Evolutionary conservation across 1,140 invertebrate genomes (phyloP).

Genomic region (Cryptotermes secundus): DNA sequence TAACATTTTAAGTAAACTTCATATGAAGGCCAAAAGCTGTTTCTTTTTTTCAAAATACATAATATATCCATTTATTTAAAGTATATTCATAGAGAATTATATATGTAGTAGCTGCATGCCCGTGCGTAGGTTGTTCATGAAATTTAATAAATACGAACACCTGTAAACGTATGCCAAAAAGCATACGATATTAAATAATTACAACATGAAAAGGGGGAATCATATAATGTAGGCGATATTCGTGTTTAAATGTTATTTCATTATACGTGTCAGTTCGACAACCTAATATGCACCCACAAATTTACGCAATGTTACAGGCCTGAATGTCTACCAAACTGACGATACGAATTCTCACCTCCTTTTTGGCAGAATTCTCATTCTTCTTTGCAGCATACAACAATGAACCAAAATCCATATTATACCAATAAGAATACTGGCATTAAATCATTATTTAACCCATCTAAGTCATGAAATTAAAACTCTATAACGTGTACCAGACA

Average conservation of each 20-base stretch:
- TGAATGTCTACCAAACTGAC: too few relatives aligned
- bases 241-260: neutral
- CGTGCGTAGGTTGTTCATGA: too few relatives aligned
- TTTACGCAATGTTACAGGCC: too few relatives aligned
- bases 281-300: conserved; percentile 20
- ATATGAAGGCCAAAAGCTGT: too few relatives aligned
- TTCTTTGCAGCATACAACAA: conserved; percentile 38
- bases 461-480: neutral
- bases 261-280: neutral
- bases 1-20: too few relatives aligned
- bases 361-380: conserved; percentile 36
- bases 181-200: too few relatives aligned
- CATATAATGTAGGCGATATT: neutral
- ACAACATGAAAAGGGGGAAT: neutral
- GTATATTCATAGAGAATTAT: too few relatives aligned
- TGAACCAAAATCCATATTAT: conserved; percentile 38
- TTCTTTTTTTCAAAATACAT: too few relatives aligned
- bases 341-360: conserved; percentile 36
- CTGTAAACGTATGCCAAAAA: too few relatives aligned
- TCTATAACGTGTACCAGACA: neutral
- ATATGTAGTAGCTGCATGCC: too few relatives aligned
- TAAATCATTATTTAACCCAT: neutral
- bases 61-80: too few relatives aligned
- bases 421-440: neutral
- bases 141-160: too few relatives aligned